Evolutionary conservation across 2,797 vertebrate species (phyloP).

Genomic region (Rhinichthys osculus): DNA sequence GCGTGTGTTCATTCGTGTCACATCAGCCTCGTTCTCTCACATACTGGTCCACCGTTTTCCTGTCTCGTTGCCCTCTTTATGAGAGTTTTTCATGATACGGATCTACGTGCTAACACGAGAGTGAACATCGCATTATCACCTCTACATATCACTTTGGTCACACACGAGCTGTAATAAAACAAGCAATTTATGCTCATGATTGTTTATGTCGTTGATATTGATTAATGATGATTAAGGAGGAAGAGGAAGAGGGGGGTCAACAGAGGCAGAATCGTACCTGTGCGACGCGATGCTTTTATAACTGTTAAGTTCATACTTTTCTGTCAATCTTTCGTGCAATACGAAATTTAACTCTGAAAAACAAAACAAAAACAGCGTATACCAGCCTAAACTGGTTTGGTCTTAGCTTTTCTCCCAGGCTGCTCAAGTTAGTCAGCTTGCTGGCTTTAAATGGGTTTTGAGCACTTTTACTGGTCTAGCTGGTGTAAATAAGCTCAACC

Average conservation of each 20-base stretch:
- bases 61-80: constrained; percentile 49
- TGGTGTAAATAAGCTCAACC: background rate
- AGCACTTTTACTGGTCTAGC: background rate
- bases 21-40: constrained; percentile 28
- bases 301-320: background rate
- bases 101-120: constrained; percentile 17
- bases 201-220: constrained; percentile 10
- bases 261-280: constrained; percentile 16
- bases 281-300: background rate
- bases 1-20: constrained; percentile 27
- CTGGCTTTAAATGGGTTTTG: background rate
- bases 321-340: background rate
- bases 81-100: constrained; percentile 25
- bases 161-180: constrained; percentile 20
- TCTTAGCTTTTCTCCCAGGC: background rate
- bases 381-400: constrained; percentile 9
- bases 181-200: background rate
- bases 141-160: background rate
- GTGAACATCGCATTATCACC: constrained; percentile 25
- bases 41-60: constrained; percentile 50
- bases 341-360: background rate
- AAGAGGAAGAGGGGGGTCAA: constrained; percentile 14
- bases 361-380: background rate
- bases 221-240: constrained; percentile 9
- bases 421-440: background rate